phyloP scores from a whole-genome alignment of 2,888 invertebrate genomes.

The Liposcelis brunnea region DNA sequence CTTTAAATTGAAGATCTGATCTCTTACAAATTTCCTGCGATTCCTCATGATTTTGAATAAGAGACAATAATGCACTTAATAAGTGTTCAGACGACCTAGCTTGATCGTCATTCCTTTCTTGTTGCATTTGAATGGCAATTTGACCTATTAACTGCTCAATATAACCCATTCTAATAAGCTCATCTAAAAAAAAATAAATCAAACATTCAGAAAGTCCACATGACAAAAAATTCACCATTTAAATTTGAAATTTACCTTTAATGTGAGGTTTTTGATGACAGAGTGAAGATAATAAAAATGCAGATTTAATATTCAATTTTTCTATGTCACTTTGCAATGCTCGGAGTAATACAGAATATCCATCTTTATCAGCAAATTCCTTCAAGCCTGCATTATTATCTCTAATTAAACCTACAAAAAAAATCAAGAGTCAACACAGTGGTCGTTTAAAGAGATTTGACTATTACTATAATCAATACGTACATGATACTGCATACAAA shows the following conservation, averaged over 20 bases:
- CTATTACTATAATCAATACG: slow-evolving; percentile 24
- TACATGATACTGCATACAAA: slow-evolving; percentile 64
- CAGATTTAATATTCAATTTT: slow-evolving; percentile 48
- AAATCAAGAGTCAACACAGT: neutral
- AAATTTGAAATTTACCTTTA: slow-evolving; percentile 30
- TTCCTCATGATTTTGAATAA: slow-evolving; percentile 28
- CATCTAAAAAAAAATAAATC: slow-evolving; percentile 12
- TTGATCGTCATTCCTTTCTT: slow-evolving; percentile 16
- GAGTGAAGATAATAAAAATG: slow-evolving; percentile 49
- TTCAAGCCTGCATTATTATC: slow-evolving; percentile 40
- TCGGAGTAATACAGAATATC: slow-evolving; percentile 42
- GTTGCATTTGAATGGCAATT: slow-evolving; percentile 7
- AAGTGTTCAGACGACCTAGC: slow-evolving; percentile 32
- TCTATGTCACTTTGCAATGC: slow-evolving; percentile 38
- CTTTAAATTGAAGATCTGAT: slow-evolving; percentile 26
- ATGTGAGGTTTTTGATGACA: slow-evolving; percentile 33
- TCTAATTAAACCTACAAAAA: slow-evolving; percentile 41
- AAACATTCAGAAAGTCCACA: neutral
- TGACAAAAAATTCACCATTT: neutral
- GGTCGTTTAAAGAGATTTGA: slow-evolving; percentile 7
- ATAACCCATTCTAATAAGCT: slow-evolving; percentile 17
- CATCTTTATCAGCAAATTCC: slow-evolving; percentile 43
- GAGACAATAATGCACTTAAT: slow-evolving; percentile 28
- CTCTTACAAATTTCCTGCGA: slow-evolving; percentile 28
- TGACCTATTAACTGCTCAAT: slow-evolving; percentile 17